Evolutionary conservation across 2,797 vertebrate genomes (phyloP), one percentile per base, ranked within the genome.

Genomic region (Muscicapa striata): DNA sequence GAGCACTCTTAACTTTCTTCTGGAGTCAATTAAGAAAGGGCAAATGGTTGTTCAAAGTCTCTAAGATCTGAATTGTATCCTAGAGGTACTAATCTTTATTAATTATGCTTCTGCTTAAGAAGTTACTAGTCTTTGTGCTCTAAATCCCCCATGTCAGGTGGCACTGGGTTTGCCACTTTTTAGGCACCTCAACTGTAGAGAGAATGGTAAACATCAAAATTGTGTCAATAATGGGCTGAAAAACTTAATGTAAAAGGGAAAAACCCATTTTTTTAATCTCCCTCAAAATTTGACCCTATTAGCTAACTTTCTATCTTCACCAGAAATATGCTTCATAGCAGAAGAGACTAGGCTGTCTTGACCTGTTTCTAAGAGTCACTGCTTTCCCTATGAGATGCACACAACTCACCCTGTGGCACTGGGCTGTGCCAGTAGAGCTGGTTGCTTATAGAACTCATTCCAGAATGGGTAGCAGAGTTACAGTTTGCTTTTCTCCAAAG

Each of bases 201-300:
- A 63, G 7, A 62, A 13, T 32, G 9, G 18, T 61, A 76, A 72
- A 57, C 12, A 51, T 20, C 20, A 84, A 89, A 84, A 57, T 57
- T 9, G 43, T 6, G 3, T 27, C 58, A 79, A 51, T 68, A 15
- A 6, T 2, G 1, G 6, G 7, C 13, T 12, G 10, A 7, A 34
- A 61, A 54, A 10, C 9, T 40, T 84, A 34, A 29, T 17, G 2
- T 22, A 46, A 41, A 72, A 63, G 34, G 67, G 21, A 75, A 86
- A 32, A 63, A 27, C 5, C 0, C 18, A 15, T 5, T 7, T 15
- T 49, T 30, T 26, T 0, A 1, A 1, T 10, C 2, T 8, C 2
- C 6, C 11, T 48, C 41, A 41, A 32, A 30, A 58, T 49, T 34
- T 81, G 15, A 61, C 16, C 16, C 9, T 30, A 9, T 41, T 8